Evolutionary conservation across 2,113 vertebrate species (phyloP).

Genomic region (Halcyon malimbica): DNA sequence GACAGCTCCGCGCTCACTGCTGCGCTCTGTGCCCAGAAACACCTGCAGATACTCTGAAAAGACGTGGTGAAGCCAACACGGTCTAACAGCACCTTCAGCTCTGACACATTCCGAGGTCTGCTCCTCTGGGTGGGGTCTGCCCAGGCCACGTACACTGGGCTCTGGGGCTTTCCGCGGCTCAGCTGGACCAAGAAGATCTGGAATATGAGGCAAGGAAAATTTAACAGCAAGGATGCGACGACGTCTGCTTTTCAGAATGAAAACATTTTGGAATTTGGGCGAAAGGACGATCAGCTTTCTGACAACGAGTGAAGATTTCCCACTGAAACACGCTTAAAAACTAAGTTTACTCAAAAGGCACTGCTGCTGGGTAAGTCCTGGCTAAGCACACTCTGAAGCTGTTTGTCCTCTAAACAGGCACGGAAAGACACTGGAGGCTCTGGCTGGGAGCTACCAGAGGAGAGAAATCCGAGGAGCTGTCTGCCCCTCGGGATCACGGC

Average conservation of each 20-base stretch:
- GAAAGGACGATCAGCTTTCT: background rate
- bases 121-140: background rate
- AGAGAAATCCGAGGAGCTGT: background rate
- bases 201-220: background rate
- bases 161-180: accelerated
- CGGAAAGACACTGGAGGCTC: background rate
- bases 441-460: accelerated
- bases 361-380: background rate
- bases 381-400: background rate
- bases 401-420: background rate
- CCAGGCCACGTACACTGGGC: accelerated
- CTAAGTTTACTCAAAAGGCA: background rate
- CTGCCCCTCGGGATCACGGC: background rate
- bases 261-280: background rate
- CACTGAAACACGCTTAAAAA: background rate
- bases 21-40: background rate
- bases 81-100: background rate
- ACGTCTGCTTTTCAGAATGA: accelerated
- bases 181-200: too few species aligned
- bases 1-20: background rate
- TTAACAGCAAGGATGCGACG: background rate
- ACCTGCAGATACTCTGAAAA: background rate
- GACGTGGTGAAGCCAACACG: accelerated
- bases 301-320: background rate
- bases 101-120: background rate